phyloP scores from a whole-genome alignment of 2,113 vertebrate genomes.

The Oryzias javanicus region DNA sequence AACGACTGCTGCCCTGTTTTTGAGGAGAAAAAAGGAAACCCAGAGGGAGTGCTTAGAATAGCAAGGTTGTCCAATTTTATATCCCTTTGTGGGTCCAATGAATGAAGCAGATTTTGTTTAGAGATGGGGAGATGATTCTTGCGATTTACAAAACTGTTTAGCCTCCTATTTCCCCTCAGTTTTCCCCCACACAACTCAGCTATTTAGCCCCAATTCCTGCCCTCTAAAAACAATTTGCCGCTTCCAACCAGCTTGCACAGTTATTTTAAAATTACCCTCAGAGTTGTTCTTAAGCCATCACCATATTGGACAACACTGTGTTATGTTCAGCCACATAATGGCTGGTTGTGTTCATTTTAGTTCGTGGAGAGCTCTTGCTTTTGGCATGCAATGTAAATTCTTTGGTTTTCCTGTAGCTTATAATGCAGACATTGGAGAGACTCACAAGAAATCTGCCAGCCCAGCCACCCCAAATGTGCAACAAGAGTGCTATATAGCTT shows the following conservation, averaged over 20 bases:
- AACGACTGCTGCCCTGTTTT: conserved; percentile 12
- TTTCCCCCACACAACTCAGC: conserved; percentile 43
- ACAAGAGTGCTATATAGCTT: conserved; percentile 31
- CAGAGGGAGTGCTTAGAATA: conserved; percentile 52
- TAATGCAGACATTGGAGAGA: conserved; percentile 34
- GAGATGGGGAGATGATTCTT: conserved; percentile 46
- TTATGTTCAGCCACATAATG: conserved; percentile 68
- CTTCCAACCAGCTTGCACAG: conserved; percentile 24
- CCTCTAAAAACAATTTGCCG: conserved; percentile 54
- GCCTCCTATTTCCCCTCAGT: conserved; percentile 25
- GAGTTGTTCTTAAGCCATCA: conserved; percentile 29
- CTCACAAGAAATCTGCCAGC: conserved; percentile 24
- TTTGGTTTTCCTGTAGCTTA: conserved; percentile 55
- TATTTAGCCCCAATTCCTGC: conserved; percentile 57
- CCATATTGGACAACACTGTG: conserved; percentile 44
- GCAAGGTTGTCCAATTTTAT: conserved; percentile 43
- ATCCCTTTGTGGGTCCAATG: conserved; percentile 42
- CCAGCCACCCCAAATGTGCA: conserved; percentile 23
- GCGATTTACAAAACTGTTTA: conserved; percentile 58
- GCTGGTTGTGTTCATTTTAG: conserved; percentile 50
- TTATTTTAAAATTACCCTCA: conserved; percentile 47
- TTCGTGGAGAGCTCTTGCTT: conserved; percentile 36
- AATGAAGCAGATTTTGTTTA: conserved; percentile 45
- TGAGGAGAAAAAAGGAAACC: conserved; percentile 18
- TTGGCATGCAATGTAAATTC: conserved; percentile 62